Conservation (phyloP, 2,888 invertebrate species). For the Nezara viridula region DNA sequence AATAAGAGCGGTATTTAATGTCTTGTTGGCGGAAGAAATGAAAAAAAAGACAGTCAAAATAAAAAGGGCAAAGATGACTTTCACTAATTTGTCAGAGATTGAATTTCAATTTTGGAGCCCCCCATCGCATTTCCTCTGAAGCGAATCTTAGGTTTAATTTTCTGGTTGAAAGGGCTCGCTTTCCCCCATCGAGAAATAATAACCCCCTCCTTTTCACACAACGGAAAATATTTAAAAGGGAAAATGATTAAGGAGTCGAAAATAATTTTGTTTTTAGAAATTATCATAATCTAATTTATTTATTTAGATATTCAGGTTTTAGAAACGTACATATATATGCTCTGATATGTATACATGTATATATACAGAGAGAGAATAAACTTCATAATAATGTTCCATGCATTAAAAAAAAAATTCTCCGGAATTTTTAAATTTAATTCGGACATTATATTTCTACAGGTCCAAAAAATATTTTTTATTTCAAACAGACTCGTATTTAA, state of each 20-base stretch:
- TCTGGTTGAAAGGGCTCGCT: neutral
- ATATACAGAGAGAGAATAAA: too few species aligned
- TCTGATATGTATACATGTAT: too few species aligned
- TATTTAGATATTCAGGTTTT: neutral
- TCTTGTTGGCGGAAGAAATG: neutral
- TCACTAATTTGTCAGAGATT: slow-evolving; percentile 24
- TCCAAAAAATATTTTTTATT: too few species aligned
- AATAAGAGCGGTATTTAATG: neutral
- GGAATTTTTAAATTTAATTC: too few species aligned
- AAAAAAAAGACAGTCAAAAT: neutral
- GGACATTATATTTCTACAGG: too few species aligned
- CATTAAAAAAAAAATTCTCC: too few species aligned
- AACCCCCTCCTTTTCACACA: neutral
- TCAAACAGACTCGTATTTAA: too few species aligned
- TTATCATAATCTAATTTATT: neutral
- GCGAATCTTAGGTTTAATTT: slow-evolving; percentile 13
- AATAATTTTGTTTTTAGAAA: neutral
- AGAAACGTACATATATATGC: too few species aligned
- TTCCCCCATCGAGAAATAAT: neutral
- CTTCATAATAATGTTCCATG: too few species aligned
- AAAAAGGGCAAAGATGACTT: slow-evolving; percentile 28
- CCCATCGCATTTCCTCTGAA: neutral
- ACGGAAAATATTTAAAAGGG: neutral
- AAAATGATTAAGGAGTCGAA: neutral
- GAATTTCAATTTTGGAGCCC: slow-evolving; percentile 13